Evolutionary conservation across 2,797 vertebrate species (phyloP).

Genomic region (Phalanger gymnotis): DNA sequence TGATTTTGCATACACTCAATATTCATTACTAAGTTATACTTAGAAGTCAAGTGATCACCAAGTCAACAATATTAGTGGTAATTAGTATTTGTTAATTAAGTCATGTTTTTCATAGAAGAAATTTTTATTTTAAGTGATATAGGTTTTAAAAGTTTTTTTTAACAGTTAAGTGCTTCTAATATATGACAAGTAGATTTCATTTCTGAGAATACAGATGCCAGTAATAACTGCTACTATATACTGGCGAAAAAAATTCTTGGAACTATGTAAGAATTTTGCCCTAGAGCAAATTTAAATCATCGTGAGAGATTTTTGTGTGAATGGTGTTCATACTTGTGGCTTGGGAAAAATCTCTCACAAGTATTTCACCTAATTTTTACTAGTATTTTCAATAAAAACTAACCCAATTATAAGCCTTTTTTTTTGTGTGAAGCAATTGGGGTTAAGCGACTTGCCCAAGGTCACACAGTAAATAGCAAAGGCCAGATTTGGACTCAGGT

Average conservation of each 20-base stretch:
- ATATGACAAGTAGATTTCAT: neutral
- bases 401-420: neutral
- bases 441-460: too few species aligned
- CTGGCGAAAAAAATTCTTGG: neutral
- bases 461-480: too few species aligned
- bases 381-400: neutral
- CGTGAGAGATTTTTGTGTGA: neutral
- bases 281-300: neutral
- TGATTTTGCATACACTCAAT: neutral
- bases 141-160: neutral
- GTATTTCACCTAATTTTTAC: neutral
- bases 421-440: too few species aligned
- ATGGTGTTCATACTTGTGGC: neutral
- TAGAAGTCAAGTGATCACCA: neutral
- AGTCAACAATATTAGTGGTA: neutral
- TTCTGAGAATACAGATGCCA: neutral
- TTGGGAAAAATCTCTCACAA: neutral
- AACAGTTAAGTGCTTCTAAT: too few species aligned
- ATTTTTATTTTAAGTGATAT: neutral
- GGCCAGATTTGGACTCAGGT: too few species aligned
- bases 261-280: neutral
- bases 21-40: neutral
- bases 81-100: neutral
- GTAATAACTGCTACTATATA: neutral
- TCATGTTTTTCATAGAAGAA: neutral